These are phyloP conservation scores for Nycteola revayana DNA, from an alignment of 2,888 invertebrate species.

Conservation along the genomic window DNA sequence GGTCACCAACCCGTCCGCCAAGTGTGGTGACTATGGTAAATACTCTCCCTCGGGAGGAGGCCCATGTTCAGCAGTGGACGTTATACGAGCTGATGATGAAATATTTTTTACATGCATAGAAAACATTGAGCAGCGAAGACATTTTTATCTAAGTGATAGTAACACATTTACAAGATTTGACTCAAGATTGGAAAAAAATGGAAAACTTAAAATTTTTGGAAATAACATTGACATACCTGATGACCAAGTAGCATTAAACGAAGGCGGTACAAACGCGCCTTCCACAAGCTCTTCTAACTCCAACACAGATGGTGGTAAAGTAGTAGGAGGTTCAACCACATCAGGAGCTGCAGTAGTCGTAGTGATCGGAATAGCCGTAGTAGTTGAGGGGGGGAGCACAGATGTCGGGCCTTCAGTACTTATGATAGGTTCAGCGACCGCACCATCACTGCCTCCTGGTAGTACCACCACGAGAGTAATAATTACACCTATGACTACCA, in stretches of 20 bases:
- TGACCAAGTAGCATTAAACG: conserved; percentile 92
- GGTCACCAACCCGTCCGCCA: too few relatives aligned
- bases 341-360: conserved; percentile 15
- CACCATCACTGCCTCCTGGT: conserved; percentile 55
- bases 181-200: too few relatives aligned
- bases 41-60: too few relatives aligned
- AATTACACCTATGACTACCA: conserved; percentile 82
- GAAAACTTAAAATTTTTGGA: too few relatives aligned
- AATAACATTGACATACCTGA: conserved; percentile 81
- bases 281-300: conserved; percentile 87
- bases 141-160: too few relatives aligned
- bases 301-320: conserved; percentile 42
- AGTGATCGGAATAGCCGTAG: conserved; percentile 25
- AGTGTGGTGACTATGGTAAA: too few relatives aligned
- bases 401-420: conserved; percentile 46
- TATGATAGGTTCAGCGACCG: conserved; percentile 46
- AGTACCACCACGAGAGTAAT: conserved; percentile 83
- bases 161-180: too few relatives aligned
- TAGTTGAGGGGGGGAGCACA: conserved; percentile 15
- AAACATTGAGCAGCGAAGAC: too few relatives aligned
- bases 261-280: conserved; percentile 84
- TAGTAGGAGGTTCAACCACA: conserved; percentile 30
- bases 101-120: too few relatives aligned
- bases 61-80: too few relatives aligned
- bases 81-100: too few relatives aligned